Conservation (phyloP, 2,888 invertebrate species). For the Lasioglossum malachurum region DNA sequence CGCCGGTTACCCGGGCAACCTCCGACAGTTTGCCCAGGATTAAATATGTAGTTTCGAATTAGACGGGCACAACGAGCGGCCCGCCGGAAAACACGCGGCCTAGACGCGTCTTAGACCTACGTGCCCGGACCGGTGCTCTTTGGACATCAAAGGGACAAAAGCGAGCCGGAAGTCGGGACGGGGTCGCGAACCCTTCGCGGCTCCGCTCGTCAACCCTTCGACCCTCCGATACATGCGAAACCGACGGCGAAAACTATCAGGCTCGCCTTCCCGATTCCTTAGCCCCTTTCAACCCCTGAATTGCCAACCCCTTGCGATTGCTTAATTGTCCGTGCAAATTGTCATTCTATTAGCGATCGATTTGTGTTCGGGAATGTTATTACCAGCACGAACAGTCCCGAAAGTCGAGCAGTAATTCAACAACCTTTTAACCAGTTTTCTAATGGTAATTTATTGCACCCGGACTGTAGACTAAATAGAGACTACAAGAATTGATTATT, state of each 20-base stretch:
- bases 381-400: no score
- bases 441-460: no score
- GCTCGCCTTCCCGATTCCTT: background rate
- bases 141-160: constrained; percentile 54
- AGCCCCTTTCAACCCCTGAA: background rate
- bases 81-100: constrained; percentile 6
- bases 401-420: no score
- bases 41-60: constrained; percentile 84
- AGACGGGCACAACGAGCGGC: constrained; percentile 74
- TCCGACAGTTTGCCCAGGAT: constrained; percentile 79
- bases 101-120: constrained; percentile 44
- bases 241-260: background rate
- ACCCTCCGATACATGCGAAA: background rate
- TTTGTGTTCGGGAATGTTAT: no score
- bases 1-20: constrained; percentile 74
- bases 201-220: background rate
- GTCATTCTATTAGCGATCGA: background rate
- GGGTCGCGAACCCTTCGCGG: background rate
- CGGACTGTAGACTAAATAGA: no score
- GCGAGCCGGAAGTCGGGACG: constrained; percentile 39
- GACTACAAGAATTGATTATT: no score
- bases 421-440: no score
- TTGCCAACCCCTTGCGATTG: background rate
- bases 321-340: background rate
- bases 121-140: constrained; percentile 8